Base-by-base conservation (phyloP, 2,888 invertebrate species). In the Theretra japonica region DNA sequence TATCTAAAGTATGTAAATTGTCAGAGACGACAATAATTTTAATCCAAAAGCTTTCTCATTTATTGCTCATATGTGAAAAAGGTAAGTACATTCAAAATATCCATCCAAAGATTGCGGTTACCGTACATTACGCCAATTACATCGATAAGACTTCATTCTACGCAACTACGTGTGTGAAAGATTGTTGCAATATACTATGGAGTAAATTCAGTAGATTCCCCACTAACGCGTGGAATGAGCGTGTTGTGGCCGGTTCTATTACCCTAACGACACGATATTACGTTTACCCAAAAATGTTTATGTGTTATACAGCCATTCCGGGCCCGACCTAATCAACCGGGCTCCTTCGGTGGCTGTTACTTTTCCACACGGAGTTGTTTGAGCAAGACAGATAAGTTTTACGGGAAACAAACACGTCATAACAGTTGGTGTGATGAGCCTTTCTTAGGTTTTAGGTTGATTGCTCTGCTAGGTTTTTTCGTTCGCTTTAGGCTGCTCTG, bases 241-340 rank as follows among this genome's bases (percentile, higher is more conserved):
- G 80, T 80, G 77, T 83, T 81, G 82, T 80, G 83, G 88, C 84
- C 87, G 48, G 86, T 91, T 88, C 93, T 92, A 92, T 93, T 91
- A 93, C 89, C 88, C 88, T 89, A 93, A 93, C 90, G 91, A 90
- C 90, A 82, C 86, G 85, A 89, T 93, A 93, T 94, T 93, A 92
- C 92, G 87, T 90, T 90, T 90, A 91, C 91, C 91, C 91, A 91
- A 92, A 93, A 91, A 90, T 91, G 87, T 91, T 90, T 91, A 91
- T 89, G 83, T 89, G 86, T 80, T 83, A 84, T 86, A 83, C 83
- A 85, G 84, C 86, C 87, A 87, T 91, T 91, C 79, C 79, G 78
- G 80, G 80, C 83, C 88, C 86, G 83, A 88, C 83, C 88, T 93
- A 93, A 93, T 93, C 93, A 93, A 90, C 87, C 87, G 84, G 82